Conservation (phyloP, 2,888 invertebrate genomes). For the Tubulanus polymorphus region DNA sequence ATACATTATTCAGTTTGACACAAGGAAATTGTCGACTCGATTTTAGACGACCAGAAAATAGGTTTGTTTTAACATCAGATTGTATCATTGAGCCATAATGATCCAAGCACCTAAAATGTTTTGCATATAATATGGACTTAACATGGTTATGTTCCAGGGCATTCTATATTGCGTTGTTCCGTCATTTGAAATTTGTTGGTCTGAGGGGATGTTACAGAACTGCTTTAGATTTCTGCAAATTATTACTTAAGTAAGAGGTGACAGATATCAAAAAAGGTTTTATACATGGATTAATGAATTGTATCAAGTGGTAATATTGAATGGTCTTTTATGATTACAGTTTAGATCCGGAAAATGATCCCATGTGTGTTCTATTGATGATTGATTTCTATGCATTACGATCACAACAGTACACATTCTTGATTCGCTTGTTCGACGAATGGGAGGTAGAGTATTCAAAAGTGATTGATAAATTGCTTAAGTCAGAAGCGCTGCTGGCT, state of each 20-base stretch:
- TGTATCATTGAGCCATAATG: too few relatives aligned
- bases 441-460: slow-evolving; percentile 45
- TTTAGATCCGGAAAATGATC: slow-evolving; percentile 49
- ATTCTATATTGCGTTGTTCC: slow-evolving; percentile 75
- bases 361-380: slow-evolving; percentile 60
- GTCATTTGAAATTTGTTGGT: slow-evolving; percentile 73
- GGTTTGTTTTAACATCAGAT: too few relatives aligned
- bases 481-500: background rate
- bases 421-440: slow-evolving; percentile 57
- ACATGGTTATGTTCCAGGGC: slow-evolving; percentile 57
- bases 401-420: slow-evolving; percentile 69
- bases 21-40: slow-evolving; percentile 71
- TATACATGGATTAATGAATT: background rate
- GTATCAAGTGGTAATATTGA: background rate
- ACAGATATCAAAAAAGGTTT: background rate
- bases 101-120: too few relatives aligned
- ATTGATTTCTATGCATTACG: slow-evolving; percentile 80
- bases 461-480: background rate
- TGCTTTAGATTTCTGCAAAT: slow-evolving; percentile 80
- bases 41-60: slow-evolving; percentile 76
- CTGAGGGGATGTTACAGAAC: slow-evolving; percentile 79
- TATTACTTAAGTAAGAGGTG: slow-evolving; percentile 61
- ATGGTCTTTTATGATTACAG: slow-evolving; percentile 26
- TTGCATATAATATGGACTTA: background rate
- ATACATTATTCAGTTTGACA: slow-evolving; percentile 73